Evolutionary conservation across 2,888 invertebrate species (phyloP), one percentile per base, ranked within the genome.

Genomic region (Cynaeus angustus): DNA sequence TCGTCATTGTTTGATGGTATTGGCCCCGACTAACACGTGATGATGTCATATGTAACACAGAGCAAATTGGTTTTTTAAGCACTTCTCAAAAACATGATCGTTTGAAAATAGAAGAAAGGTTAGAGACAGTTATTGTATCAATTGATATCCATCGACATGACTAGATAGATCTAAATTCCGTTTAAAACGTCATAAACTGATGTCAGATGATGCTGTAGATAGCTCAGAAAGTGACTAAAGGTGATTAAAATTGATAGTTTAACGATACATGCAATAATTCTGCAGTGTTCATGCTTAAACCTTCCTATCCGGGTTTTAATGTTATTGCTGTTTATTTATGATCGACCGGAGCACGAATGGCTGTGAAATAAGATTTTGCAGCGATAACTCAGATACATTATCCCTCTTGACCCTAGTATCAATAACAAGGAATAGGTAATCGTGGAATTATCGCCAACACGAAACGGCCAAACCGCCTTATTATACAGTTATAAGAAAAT

Each of bases 401-500:
- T 52, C 43, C 64, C 53, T 10, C 37, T 64, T 64, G 64, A 64
- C 64, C 64, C 43, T 21, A 21, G 52, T 53, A 53, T 64, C 64
- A 64, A 53, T 52, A 64, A 50, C 62, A 33, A 52, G 43, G 46
- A 64, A 62, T 61, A 55, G 26, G 21, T 53, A 59, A 50, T 64
- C 64, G 64, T 41, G 43, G 10, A 66, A 66, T 58, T 59, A 53
- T 61, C 55, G 55, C 56, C 43, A 64, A 52, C 68, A 66, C 66
- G 58, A 66, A 46, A 65, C 45, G 9, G 28, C 62, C 64, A 50
- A 66, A 68, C 73, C 69, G 70, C 71, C 70, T 68, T 33, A 67
- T 52, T 67, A 59, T 67, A 59, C 58, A 52, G 67, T 67, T 67
- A 67, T 58, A 67, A 37, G 16, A 52, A 67, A 67, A 67, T 67